Percentiles rank a stretch among this genome's conserved stretches.
Conservation (phyloP, 2,888 invertebrate genomes). For the Vandiemenella viatica region DNA sequence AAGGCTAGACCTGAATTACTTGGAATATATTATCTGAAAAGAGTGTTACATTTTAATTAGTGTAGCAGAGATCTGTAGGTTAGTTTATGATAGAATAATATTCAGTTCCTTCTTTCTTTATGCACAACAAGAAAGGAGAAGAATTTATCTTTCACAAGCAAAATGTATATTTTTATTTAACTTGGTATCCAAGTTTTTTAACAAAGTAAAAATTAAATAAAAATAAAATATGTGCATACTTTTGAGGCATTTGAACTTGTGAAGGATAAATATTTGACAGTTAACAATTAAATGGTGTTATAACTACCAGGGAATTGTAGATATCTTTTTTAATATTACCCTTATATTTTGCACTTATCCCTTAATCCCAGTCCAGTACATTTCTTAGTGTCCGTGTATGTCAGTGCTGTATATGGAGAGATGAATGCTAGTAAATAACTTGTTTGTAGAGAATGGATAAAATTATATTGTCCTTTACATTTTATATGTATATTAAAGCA, state of each 20-base stretch:
- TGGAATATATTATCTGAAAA: not conserved
- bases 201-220: not conserved
- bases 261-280: not conserved
- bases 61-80: not conserved
- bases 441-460: not conserved
- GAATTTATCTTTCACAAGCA: constrained; percentile 1
- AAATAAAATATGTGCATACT: not conserved
- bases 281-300: no score
- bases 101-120: constrained; percentile 1
- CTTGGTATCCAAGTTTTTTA: not conserved
- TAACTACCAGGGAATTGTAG: not conserved
- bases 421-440: not conserved
- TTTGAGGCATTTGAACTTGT: not conserved
- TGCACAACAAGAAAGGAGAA: not conserved
- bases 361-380: not conserved
- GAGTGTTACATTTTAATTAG: not conserved
- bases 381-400: not conserved
- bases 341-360: not conserved
- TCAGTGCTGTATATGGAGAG: not conserved
- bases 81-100: not conserved
- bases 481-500: not conserved
- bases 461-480: not conserved
- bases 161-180: constrained; percentile 1
- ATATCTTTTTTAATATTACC: not conserved
- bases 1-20: not conserved